A percentile compares a stretch with the other conserved stretches of the same genome.
These are phyloP conservation scores for Dissostichus mawsoni DNA, from an alignment of 2,113 vertebrate species.

Conservation along the genomic window DNA sequence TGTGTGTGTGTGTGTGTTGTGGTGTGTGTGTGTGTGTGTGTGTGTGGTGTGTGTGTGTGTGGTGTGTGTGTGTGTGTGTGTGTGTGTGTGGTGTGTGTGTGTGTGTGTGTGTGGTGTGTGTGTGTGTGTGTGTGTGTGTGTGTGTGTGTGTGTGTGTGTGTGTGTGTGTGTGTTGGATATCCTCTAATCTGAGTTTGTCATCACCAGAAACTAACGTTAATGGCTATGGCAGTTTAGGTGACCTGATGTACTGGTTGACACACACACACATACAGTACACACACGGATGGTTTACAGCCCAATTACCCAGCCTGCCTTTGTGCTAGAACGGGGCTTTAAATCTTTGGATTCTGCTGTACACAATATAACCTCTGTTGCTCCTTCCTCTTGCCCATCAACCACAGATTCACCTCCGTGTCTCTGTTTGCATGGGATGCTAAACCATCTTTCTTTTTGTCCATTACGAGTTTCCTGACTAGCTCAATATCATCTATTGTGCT, in stretches of 20 bases:
- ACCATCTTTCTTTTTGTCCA: not conserved
- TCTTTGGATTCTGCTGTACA: slow-evolving; percentile 51
- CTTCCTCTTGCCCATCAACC: not conserved
- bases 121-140: slow-evolving; percentile 13
- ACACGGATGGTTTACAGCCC: slow-evolving; percentile 64
- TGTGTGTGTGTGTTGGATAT: slow-evolving; percentile 9
- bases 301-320: slow-evolving; percentile 71
- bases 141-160: slow-evolving; percentile 17
- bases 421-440: not conserved
- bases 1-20: slow-evolving; percentile 17
- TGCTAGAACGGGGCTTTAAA: slow-evolving; percentile 57
- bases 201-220: slow-evolving; percentile 50
- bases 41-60: slow-evolving; percentile 22
- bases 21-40: slow-evolving; percentile 13
- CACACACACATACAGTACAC: slow-evolving; percentile 14
- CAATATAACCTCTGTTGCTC: slow-evolving; percentile 28
- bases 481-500: not conserved
- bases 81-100: slow-evolving; percentile 12
- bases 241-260: slow-evolving; percentile 9
- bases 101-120: slow-evolving; percentile 15
- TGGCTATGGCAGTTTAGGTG: slow-evolving; percentile 45
- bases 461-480: slow-evolving; percentile 1
- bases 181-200: slow-evolving; percentile 60
- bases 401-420: not conserved
- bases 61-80: slow-evolving; percentile 19